These are phyloP conservation scores for Mesocentrotus franciscanus DNA, from an alignment of 53 echinoderm and acorn worm genomes.

Conservation along the genomic window DNA sequence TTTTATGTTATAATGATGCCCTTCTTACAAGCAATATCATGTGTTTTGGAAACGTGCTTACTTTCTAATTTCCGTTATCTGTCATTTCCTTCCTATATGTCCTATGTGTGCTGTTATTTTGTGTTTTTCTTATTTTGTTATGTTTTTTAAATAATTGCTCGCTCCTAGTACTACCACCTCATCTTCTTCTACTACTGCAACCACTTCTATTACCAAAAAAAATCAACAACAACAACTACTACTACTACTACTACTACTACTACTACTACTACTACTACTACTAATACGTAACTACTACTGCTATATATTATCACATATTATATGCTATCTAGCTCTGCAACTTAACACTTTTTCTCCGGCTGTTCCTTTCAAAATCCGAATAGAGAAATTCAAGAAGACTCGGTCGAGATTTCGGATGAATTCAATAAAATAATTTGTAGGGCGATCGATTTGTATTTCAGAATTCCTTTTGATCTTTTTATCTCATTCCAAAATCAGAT, in stretches of 20 bases:
- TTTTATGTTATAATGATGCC: not conserved
- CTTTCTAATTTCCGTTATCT: not conserved
- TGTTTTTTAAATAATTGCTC: not conserved
- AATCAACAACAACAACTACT: not conserved
- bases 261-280: not conserved
- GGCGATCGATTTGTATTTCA: not conserved
- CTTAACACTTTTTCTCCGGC: not conserved
- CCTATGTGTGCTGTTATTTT: not conserved
- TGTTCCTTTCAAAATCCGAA: not conserved
- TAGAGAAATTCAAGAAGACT: not conserved
- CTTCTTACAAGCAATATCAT: not conserved
- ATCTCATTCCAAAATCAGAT: slow-evolving; percentile 25
- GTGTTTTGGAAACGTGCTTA: not conserved
- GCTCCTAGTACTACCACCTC: slow-evolving; percentile 22
- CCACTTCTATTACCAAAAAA: slow-evolving; percentile 35
- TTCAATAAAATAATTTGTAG: slow-evolving; percentile 10
- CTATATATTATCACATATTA: not conserved
- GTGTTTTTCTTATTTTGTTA: not conserved
- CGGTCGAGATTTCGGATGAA: not conserved
- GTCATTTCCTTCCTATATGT: not conserved
- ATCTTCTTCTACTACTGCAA: slow-evolving; percentile 39
- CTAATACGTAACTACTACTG: not conserved
- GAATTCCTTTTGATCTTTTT: not conserved
- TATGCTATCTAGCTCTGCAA: not conserved
- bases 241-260: not conserved